phyloP scores from a whole-genome alignment of 2,888 invertebrate species.

The Amblyteles armatorius region DNA sequence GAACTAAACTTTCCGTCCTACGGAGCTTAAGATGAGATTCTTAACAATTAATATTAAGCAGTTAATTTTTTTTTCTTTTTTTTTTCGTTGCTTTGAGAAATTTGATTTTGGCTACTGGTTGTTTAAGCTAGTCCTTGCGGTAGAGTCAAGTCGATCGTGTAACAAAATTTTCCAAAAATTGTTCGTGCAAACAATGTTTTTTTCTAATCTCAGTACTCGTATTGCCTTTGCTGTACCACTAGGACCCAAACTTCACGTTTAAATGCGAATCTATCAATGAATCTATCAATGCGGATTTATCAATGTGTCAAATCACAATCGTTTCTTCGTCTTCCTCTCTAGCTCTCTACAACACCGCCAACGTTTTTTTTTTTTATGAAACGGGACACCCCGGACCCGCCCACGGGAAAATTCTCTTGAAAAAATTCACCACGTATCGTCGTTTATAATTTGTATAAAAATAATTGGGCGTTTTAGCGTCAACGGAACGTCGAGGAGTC shows the following conservation, averaged over 20 bases:
- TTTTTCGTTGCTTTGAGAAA: slow-evolving; percentile 79
- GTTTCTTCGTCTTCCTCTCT: slow-evolving; percentile 18
- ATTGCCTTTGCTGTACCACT: neutral
- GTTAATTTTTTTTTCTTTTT: slow-evolving; percentile 31
- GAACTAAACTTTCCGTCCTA: slow-evolving; percentile 36
- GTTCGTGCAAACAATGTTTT: slow-evolving; percentile 3
- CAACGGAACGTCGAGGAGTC: slow-evolving; percentile 72
- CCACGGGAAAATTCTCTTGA: slow-evolving; percentile 39
- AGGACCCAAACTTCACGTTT: neutral
- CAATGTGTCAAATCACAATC: slow-evolving; percentile 51
- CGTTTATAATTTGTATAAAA: slow-evolving; percentile 81
- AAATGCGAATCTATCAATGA: neutral
- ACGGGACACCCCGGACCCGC: slow-evolving; percentile 11
- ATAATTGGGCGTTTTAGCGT: slow-evolving; percentile 81
- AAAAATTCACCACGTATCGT: slow-evolving; percentile 59
- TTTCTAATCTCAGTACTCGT: neutral
- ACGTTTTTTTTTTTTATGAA: slow-evolving; percentile 24
- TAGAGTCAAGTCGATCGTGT: neutral
- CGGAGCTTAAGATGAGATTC: slow-evolving; percentile 46
- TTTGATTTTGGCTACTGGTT: slow-evolving; percentile 59
- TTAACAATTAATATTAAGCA: slow-evolving; percentile 48
- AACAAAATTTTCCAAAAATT: neutral
- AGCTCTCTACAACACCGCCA: slow-evolving; percentile 39
- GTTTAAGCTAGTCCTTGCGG: neutral
- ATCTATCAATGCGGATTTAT: neutral